A percentile compares a stretch with the other conserved stretches of the same genome.
Evolutionary conservation across 53 echinoderm and acorn worm species (phyloP).

Genomic region (Paracentrotus lividus): DNA sequence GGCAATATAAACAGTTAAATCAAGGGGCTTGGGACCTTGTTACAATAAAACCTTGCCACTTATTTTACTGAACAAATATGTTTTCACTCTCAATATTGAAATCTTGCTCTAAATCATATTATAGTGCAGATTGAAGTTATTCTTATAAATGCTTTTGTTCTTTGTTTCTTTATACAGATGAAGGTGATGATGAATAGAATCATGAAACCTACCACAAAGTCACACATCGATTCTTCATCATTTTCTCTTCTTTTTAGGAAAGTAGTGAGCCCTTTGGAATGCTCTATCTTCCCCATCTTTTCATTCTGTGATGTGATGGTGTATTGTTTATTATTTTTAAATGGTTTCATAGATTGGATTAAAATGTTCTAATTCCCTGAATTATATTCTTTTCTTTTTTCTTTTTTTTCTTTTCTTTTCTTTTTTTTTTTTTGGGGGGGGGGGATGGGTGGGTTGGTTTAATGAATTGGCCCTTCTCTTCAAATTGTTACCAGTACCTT

Average conservation of each 20-base stretch:
- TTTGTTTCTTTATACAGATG: slow-evolving; percentile 26
- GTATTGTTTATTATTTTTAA: neutral
- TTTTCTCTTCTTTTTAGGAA: neutral
- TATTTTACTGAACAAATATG: too few relatives aligned
- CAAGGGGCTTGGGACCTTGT: too few relatives aligned
- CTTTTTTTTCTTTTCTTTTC: too few relatives aligned
- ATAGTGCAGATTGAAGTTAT: neutral
- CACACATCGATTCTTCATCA: neutral
- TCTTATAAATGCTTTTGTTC: neutral
- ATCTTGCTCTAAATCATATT: neutral
- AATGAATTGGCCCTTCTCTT: too few relatives aligned
- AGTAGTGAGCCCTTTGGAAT: neutral
- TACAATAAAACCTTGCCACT: too few relatives aligned
- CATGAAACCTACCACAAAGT: neutral
- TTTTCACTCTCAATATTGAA: too few relatives aligned
- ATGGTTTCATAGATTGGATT: neutral
- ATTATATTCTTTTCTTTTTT: too few relatives aligned
- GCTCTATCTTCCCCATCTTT: neutral
- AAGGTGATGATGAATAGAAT: slow-evolving; percentile 42
- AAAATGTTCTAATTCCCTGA: neutral
- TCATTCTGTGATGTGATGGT: neutral
- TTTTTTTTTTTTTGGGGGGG: too few relatives aligned
- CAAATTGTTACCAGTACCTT: too few relatives aligned
- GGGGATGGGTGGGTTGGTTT: too few relatives aligned
- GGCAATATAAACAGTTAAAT: too few relatives aligned